These are phyloP conservation scores for Chironex yamaguchii DNA, from an alignment of 30 jellyfish, hydroid and myxozoan species.

Conservation along the genomic window DNA sequence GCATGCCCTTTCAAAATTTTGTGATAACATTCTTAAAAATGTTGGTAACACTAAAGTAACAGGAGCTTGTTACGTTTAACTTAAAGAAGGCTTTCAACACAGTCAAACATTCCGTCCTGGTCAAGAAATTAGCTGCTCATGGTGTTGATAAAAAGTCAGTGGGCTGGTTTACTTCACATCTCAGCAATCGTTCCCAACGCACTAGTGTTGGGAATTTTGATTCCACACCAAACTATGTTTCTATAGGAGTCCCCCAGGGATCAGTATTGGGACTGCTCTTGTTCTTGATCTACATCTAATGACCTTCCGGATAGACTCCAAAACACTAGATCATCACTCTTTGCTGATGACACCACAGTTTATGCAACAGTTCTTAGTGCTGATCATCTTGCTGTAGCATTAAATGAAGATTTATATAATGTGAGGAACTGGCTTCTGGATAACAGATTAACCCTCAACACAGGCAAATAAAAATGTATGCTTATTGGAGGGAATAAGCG, in stretches of 20 bases:
- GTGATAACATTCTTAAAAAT: conserved; percentile 9
- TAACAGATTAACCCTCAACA: too few species aligned
- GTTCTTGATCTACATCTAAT: conserved; percentile 34
- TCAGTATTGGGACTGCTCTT: conserved; percentile 45
- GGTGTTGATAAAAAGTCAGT: conserved; percentile 25
- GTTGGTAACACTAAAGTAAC: conserved; percentile 10
- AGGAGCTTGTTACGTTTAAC: conserved; percentile 32
- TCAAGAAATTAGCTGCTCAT: too few species aligned
- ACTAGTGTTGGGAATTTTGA: conserved; percentile 6
- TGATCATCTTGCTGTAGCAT: too few species aligned
- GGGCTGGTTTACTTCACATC: background rate
- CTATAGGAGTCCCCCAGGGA: conserved; percentile 57
- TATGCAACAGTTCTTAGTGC: too few species aligned
- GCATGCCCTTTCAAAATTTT: conserved; percentile 35
- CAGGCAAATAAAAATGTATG: too few species aligned
- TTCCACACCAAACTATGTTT: conserved; percentile 40
- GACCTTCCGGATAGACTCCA: conserved; percentile 56
- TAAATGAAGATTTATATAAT: too few species aligned
- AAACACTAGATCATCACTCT: conserved; percentile 9
- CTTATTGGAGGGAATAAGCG: too few species aligned
- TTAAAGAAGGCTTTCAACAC: conserved; percentile 10
- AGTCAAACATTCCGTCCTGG: too few species aligned
- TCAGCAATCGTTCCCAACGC: too few species aligned
- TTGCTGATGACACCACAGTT: too few species aligned
- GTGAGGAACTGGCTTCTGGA: too few species aligned